Base-by-base conservation (phyloP, 2,888 invertebrate species). In the Phengaris alcon region DNA sequence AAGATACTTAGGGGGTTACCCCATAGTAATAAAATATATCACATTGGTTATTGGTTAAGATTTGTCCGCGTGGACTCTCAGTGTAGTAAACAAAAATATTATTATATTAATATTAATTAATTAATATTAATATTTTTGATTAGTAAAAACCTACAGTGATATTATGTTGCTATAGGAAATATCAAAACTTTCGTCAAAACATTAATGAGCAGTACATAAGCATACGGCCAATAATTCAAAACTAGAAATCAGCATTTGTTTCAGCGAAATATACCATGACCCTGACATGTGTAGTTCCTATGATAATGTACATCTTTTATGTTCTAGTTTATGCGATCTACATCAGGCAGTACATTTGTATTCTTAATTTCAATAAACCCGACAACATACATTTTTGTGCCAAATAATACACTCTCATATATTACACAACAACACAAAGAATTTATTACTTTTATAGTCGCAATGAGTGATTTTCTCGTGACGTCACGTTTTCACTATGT, bases 391-490 rank as follows among this genome's bases (percentile, higher is more conserved):
- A 64, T 64, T 64, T 64, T 64, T 64, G 64, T 64, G 64, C 64
- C 64, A 64, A 64, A 64, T 64, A 64, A 44, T 35, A 12, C 64
- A 3, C 35, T 22, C 59, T 10, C 59, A 2, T 59, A 22, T 59
- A 59, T 59, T 59, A 59, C 59, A 59, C 59, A 59, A 59, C 59
- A 59, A 64, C 64, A 64, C 64, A 64, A 44, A 64, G 35, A 64
- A 64, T 64, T 64, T 64, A 64, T 64, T 64, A 64, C 64, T 64
- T 64, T 64, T 64, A 64, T 44, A 64, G 64, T 64, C 64, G 35
- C 35, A 6, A 64, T 64, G 64, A 64, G 64, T 64, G 64, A 64
- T 64, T 35, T 64, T 44, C 35, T 35, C 22, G 64, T 64, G 64
- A 64, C 35, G 12, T 64, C 35, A 64, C 35, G 64, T 64, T 64